A percentile compares a stretch with the other conserved stretches of the same genome.
These are phyloP conservation scores for Nothobranchius furzeri DNA, from an alignment of 2,113 vertebrate genomes.

Conservation along the genomic window DNA sequence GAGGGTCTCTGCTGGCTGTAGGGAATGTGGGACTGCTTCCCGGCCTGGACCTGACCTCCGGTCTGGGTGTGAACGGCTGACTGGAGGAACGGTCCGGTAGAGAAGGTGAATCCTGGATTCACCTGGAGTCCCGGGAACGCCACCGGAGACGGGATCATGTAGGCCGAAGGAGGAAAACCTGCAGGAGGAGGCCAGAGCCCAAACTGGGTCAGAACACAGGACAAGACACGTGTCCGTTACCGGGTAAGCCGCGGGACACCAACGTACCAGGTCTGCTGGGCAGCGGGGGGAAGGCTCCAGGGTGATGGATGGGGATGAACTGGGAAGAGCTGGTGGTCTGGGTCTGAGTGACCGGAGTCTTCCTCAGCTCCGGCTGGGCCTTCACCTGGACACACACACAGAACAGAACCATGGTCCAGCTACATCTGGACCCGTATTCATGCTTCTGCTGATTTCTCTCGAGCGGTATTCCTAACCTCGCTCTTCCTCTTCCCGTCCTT, in stretches of 20 bases:
- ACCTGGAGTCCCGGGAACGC: conserved; percentile 87
- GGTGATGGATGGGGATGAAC: conserved; percentile 98
- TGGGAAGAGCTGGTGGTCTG: conserved; percentile 90
- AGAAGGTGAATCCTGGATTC: conserved; percentile 94
- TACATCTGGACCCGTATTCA: conserved; percentile 84
- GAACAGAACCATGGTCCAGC: neutral
- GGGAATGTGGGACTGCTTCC: conserved; percentile 98
- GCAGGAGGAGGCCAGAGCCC: conserved; percentile 18
- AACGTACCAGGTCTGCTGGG: conserved; percentile 89
- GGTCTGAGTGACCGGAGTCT: conserved; percentile 89
- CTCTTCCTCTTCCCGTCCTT: conserved; percentile 92
- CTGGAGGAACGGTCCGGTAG: conserved; percentile 91
- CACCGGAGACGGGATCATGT: conserved; percentile 94
- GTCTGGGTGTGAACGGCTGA: conserved; percentile 86
- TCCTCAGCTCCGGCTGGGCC: conserved; percentile 89
- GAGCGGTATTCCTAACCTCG: conserved; percentile 84
- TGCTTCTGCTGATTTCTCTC: conserved; percentile 84
- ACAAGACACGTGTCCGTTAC: neutral
- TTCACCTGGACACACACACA: conserved; percentile 76
- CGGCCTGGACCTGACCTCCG: conserved; percentile 81
- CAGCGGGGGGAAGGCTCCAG: conserved; percentile 95
- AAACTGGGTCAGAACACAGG: neutral
- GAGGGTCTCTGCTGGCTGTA: conserved; percentile 99
- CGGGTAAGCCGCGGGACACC: too few relatives aligned
- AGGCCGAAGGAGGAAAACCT: conserved; percentile 95